A percentile compares a stretch with the other conserved stretches of the same genome.
These are phyloP conservation scores for Nerophis ophidion DNA, from an alignment of 2,113 vertebrate genomes.

Conservation along the genomic window DNA sequence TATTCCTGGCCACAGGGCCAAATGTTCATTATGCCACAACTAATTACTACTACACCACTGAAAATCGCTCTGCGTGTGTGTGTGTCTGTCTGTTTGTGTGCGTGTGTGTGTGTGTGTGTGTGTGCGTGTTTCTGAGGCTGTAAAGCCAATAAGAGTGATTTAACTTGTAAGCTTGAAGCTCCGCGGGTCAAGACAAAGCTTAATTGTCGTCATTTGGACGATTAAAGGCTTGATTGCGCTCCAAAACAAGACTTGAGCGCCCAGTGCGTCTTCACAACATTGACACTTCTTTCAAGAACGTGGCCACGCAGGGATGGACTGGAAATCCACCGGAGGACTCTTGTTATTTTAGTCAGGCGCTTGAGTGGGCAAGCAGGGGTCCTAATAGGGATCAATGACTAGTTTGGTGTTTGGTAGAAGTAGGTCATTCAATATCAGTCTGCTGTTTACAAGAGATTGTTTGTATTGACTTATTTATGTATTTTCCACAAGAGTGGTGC, in stretches of 20 bases:
- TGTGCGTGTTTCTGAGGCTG: background rate
- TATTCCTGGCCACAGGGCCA: slow-evolving; percentile 58
- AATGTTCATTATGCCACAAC: slow-evolving; percentile 66
- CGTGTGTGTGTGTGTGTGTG: slow-evolving; percentile 4
- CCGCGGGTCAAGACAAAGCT: slow-evolving; percentile 16
- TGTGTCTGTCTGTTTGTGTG: slow-evolving; percentile 15
- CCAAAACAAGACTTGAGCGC: background rate
- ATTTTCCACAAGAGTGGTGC: too few species aligned
- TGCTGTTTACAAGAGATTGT: too few species aligned
- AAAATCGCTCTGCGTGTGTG: slow-evolving; percentile 33
- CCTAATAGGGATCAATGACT: background rate
- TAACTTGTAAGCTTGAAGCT: slow-evolving; percentile 12
- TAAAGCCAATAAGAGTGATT: background rate
- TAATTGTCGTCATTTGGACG: slow-evolving; percentile 21
- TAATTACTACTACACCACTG: slow-evolving; percentile 58
- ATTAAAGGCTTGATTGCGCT: background rate
- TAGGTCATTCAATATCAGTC: too few species aligned
- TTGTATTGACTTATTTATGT: too few species aligned
- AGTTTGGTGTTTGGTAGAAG: background rate
- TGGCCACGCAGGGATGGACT: too few species aligned
- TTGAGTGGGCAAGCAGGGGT: background rate
- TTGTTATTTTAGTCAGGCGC: background rate
- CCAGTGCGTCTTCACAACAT: background rate
- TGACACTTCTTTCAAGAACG: too few species aligned
- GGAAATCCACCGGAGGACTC: too few species aligned